Evolutionary conservation across 2,797 vertebrate genomes (phyloP), one percentile per base, ranked within the genome.

Genomic region (Sebastes diaconus): DNA sequence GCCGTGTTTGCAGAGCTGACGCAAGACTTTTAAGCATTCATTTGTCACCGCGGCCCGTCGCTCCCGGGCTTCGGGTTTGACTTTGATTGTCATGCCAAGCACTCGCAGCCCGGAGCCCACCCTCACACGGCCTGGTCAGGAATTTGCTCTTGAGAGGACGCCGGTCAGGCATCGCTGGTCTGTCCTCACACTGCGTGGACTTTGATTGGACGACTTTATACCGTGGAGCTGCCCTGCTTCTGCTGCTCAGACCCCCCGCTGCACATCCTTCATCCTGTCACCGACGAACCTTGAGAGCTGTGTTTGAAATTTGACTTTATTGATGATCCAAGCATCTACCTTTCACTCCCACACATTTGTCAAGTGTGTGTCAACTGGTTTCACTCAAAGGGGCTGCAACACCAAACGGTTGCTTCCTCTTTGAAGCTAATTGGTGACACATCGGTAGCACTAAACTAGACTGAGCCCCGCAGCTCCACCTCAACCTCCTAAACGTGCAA

Each of bases 111-210:
- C 42, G 5, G 1, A 36, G 71, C 85, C 82, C 84, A 72, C 66
- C 79, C 75, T 71, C 67, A 0, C 24, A 1, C 68, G 75, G 73
- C 73, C 46, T 4, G 78, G 46, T 77, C 65, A 32, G 77, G 77
- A 86, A 88, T 88, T 86, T 83, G 83, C 65, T 90, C 87, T 89
- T 86, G 78, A 86, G 85, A 87, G 85, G 82, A 84, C 81, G n/a
- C 61, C 10, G 65, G 77, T 85, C 74, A 70, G 71, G 52, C 76
- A 67, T 77, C 14, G 10, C 63, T 50, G 3, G 55, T 36, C 71
- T 14, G 68, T 80, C 67, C 61, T 73, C 63, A 7, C 59, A 6
- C 82, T 10, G n/a, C 63, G 1, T 39, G 11, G 61, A 36, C 42
- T 69, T 71, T 64, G 39, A 78, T 73, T 78, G 75, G 74, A 29